Conservation (phyloP, 2,888 invertebrate species). For the Pseudococcus longispinus region DNA sequence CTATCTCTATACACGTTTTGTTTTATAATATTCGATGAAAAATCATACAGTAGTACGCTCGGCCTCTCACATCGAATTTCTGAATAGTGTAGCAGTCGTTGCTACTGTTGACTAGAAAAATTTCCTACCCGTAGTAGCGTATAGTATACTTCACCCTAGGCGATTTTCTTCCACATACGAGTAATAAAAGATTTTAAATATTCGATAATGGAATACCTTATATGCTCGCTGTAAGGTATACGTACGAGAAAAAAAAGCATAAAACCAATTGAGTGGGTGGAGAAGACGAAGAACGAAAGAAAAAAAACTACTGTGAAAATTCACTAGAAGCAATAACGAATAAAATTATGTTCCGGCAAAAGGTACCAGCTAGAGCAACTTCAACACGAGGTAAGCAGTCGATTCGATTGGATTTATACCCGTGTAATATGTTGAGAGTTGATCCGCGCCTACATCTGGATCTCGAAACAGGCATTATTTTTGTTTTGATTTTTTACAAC, state of each 20-base stretch:
- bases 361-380: neutral
- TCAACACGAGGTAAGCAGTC: slow-evolving; percentile 13
- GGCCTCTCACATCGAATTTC: neutral
- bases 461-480: neutral
- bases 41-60: neutral
- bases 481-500: neutral
- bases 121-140: neutral
- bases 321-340: slow-evolving; percentile 25
- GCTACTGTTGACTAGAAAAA: neutral
- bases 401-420: neutral
- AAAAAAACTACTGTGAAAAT: slow-evolving; percentile 28
- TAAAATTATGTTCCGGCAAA: neutral
- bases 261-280: slow-evolving; percentile 19
- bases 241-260: neutral
- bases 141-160: neutral
- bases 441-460: neutral
- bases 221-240: neutral
- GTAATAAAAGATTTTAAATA: neutral
- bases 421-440: neutral
- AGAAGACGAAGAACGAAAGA: neutral
- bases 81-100: neutral
- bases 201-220: neutral
- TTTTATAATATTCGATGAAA: neutral
- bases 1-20: too few relatives aligned
- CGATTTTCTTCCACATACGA: neutral